phyloP scores from a whole-genome alignment of 23 tunicate genomes.

The Phallusia fumigata region DNA sequence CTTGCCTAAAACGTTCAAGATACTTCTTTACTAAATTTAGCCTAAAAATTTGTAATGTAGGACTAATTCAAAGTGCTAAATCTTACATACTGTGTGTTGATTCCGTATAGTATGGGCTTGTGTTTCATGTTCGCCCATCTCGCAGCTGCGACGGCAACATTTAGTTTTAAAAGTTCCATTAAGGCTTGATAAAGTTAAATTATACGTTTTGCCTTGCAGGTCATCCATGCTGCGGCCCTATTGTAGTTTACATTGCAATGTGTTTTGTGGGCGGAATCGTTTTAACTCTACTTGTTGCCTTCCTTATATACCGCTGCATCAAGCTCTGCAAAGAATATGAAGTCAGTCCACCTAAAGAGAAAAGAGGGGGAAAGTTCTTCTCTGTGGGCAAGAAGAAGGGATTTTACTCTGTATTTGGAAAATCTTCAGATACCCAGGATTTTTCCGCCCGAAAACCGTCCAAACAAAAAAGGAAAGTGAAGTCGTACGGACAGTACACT shows the following conservation, averaged over 20 bases:
- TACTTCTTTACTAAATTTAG: too few species aligned
- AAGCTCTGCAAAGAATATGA: not conserved
- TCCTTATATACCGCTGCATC: slow-evolving; percentile 7
- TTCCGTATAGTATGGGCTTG: too few species aligned
- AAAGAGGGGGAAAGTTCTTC: not conserved
- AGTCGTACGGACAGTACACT: not conserved
- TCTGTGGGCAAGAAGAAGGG: not conserved
- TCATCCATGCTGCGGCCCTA: slow-evolving; percentile 78
- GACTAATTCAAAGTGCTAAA: too few species aligned
- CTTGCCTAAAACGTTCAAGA: too few species aligned
- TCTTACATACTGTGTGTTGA: too few species aligned
- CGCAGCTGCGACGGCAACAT: too few species aligned
- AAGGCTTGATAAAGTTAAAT: too few species aligned
- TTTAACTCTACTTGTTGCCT: slow-evolving; percentile 26
- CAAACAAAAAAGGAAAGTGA: not conserved
- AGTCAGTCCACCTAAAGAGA: not conserved
- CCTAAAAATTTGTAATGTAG: too few species aligned
- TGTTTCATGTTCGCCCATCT: too few species aligned
- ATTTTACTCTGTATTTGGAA: not conserved
- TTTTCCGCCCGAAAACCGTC: not conserved
- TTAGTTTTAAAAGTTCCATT: too few species aligned
- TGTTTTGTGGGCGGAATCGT: slow-evolving; percentile 66
- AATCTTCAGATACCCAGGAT: not conserved
- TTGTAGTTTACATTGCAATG: slow-evolving; percentile 65
- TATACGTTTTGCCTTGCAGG: slow-evolving; percentile 33